Percentiles rank a stretch among this genome's conserved stretches.
Conservation (phyloP, 2,888 invertebrate genomes). For the Nomada goodeniana region DNA sequence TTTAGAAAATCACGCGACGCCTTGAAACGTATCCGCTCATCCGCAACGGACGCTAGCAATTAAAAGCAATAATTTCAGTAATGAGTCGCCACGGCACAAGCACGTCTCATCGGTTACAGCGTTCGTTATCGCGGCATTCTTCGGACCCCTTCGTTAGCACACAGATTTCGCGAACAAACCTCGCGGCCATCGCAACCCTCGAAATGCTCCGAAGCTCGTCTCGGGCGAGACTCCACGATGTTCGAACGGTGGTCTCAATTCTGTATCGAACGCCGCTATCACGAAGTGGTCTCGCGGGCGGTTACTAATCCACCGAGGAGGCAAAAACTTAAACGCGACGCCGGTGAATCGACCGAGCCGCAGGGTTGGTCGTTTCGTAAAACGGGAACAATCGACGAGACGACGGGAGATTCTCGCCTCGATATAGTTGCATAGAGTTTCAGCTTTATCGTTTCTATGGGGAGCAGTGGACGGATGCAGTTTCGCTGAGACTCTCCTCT, state of each 20-base stretch:
- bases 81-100: conserved; percentile 11
- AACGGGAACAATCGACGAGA: conserved; percentile 50
- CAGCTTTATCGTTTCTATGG: conserved; percentile 39
- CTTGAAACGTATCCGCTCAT: not conserved
- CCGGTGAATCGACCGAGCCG: conserved; percentile 2
- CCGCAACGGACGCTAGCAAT: conserved; percentile 28
- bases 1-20: not conserved
- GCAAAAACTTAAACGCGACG: conserved; percentile 5
- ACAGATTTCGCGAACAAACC: not conserved
- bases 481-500: conserved; percentile 1
- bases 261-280: not conserved
- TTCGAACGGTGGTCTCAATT: not conserved
- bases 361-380: conserved; percentile 31
- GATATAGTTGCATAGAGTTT: conserved; percentile 40
- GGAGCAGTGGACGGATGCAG: not conserved
- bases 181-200: not conserved
- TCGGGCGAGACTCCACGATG: not conserved
- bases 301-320: not conserved
- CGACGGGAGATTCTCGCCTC: conserved; percentile 44
- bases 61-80: conserved; percentile 41
- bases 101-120: conserved; percentile 4
- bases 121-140: conserved; percentile 6
- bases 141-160: not conserved
- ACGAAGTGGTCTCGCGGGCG: not conserved
- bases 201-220: not conserved